phyloP scores from a whole-genome alignment of 2,797 vertebrate genomes.

The Gymnocypris eckloni region DNA sequence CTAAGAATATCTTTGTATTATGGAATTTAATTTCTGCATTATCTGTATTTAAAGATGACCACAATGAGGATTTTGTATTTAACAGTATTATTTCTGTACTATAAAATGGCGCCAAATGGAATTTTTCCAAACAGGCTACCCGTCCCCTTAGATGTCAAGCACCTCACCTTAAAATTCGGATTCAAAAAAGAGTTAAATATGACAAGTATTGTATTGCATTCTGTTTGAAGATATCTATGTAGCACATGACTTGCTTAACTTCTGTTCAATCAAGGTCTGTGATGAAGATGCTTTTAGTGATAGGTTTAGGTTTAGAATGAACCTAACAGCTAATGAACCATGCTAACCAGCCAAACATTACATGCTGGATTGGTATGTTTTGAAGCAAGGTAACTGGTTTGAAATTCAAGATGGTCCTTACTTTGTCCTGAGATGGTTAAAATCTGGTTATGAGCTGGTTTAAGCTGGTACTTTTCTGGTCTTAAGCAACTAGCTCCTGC shows the following conservation, averaged over 20 bases:
- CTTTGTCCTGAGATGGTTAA: background rate
- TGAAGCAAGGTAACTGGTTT: background rate
- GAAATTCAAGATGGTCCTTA: background rate
- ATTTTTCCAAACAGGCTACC: background rate
- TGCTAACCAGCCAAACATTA: background rate
- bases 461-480: background rate
- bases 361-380: background rate
- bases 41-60: background rate
- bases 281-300: background rate
- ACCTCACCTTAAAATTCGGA: background rate
- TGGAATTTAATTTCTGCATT: background rate
- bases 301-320: background rate
- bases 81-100: background rate
- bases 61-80: slow-evolving; percentile 1
- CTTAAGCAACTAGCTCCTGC: background rate
- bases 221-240: background rate
- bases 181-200: background rate
- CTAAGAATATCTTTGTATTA: background rate
- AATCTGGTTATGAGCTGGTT: background rate
- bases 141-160: background rate
- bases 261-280: background rate
- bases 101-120: background rate
- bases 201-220: background rate
- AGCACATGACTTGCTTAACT: background rate
- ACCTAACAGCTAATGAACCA: background rate